These are phyloP conservation scores for Oreochromis aureus DNA, from an alignment of 2,113 vertebrate species.

Conservation along the genomic window DNA sequence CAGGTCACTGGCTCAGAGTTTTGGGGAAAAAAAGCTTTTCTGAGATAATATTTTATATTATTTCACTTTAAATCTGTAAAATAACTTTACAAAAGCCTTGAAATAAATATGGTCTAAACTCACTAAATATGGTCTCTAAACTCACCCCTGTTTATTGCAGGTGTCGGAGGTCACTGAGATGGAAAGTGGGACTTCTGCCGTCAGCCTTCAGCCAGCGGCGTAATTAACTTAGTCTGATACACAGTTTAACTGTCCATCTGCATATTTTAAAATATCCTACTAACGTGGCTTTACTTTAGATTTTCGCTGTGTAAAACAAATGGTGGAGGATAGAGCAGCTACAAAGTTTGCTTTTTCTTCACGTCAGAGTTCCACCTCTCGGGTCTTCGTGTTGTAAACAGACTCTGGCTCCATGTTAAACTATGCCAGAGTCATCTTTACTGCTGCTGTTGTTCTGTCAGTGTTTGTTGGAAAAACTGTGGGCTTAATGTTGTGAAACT, in stretches of 20 bases:
- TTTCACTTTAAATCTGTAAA: neutral
- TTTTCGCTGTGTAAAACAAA: neutral
- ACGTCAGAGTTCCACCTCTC: neutral
- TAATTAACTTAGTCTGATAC: neutral
- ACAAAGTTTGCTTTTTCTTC: neutral
- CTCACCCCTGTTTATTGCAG: neutral
- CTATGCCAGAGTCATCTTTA: neutral
- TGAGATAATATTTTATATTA: neutral
- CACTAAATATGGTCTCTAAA: neutral
- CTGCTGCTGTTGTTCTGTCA: neutral
- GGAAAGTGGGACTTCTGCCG: neutral
- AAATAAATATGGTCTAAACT: neutral
- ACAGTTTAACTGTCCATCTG: neutral
- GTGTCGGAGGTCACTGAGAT: neutral
- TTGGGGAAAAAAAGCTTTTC: fast-evolving
- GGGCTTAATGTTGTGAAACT: neutral
- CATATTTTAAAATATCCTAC: neutral
- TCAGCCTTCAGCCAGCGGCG: neutral
- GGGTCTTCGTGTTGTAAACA: neutral
- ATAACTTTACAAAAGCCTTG: neutral
- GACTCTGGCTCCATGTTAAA: neutral
- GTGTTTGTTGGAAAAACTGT: neutral
- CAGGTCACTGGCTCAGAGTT: neutral
- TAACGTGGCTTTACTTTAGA: neutral
- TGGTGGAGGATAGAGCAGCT: neutral